A percentile compares a stretch with the other conserved stretches of the same genome.
Conservation (phyloP, 2,888 invertebrate species). For the Tinea trinotella region DNA sequence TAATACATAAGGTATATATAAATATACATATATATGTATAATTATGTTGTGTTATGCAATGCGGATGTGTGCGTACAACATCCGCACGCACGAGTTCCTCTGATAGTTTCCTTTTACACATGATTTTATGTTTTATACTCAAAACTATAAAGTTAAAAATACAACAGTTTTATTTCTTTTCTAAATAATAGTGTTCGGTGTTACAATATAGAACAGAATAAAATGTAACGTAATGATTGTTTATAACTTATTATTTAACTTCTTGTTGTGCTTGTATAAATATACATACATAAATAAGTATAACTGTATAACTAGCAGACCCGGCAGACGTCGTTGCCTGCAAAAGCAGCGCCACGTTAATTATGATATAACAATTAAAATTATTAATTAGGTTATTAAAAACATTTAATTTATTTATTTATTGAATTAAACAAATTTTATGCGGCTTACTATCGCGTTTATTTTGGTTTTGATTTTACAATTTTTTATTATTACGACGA, state of each 20-base stretch:
- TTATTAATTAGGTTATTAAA: too few relatives aligned
- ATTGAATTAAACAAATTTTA: too few relatives aligned
- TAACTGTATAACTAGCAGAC: too few relatives aligned
- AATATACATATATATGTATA: neutral
- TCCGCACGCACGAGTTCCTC: conserved; percentile 14
- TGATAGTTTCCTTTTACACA: neutral
- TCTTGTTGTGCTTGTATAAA: too few relatives aligned
- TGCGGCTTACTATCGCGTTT: too few relatives aligned
- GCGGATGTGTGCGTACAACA: conserved; percentile 17
- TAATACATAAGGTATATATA: neutral
- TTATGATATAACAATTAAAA: too few relatives aligned
- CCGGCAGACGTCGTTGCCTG: too few relatives aligned
- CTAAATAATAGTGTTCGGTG: neutral
- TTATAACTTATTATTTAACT: neutral
- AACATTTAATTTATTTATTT: too few relatives aligned
- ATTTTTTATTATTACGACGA: too few relatives aligned
- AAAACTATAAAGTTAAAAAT: neutral
- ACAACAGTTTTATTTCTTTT: neutral
- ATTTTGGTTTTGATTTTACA: too few relatives aligned
- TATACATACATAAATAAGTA: too few relatives aligned
- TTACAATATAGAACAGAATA: neutral
- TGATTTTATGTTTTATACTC: neutral
- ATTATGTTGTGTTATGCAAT: conserved; percentile 14
- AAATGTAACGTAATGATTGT: neutral
- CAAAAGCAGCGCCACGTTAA: too few relatives aligned